Evolutionary conservation across 1,140 invertebrate genomes (phyloP).

Genomic region (Caerostris extrusa): DNA sequence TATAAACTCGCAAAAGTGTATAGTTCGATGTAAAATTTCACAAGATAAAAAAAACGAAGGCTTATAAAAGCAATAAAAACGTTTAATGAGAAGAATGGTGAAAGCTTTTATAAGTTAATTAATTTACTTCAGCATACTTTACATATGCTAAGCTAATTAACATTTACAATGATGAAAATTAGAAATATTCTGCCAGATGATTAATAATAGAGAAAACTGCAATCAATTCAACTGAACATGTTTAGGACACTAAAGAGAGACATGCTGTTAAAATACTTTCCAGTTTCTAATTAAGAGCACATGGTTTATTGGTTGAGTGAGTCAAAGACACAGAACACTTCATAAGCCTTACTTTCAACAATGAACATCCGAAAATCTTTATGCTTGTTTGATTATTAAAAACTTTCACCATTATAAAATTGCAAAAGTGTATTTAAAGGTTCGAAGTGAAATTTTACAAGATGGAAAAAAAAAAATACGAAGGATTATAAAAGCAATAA

Average conservation of each 20-base stretch:
- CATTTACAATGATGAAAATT: no score
- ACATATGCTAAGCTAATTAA: no score
- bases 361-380: neutral
- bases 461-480: neutral
- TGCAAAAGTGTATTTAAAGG: neutral
- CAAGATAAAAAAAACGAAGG: no score
- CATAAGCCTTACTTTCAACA: neutral
- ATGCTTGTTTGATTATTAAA: neutral
- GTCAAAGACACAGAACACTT: neutral
- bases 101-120: conserved; percentile 71
- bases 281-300: neutral
- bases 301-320: neutral
- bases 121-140: conserved; percentile 44
- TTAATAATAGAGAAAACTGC: no score
- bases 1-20: no score
- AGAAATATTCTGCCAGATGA: no score
- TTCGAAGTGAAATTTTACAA: neutral
- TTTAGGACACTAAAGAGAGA: no score
- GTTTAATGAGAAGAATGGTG: conserved; percentile 22
- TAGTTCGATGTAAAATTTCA: no score
- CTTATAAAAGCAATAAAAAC: no score
- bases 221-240: no score
- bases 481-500: conserved; percentile 45
- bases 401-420: neutral
- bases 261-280: no score